Base-by-base conservation (phyloP, 2,888 invertebrate genomes). In the Himalopsyche anomala region DNA sequence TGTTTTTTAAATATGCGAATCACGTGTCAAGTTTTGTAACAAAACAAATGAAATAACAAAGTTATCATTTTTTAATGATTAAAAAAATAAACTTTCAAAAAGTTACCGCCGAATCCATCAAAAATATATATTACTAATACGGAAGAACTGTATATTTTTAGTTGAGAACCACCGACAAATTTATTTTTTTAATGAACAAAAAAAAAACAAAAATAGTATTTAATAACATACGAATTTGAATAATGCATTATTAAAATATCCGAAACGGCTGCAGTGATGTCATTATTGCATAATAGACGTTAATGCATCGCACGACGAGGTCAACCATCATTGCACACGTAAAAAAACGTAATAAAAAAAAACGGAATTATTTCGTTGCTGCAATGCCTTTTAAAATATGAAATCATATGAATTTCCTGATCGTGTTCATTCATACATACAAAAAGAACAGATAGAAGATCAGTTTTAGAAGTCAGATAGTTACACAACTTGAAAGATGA, bases 171-270 rank as follows among this genome's bases (percentile, higher is more conserved):
- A 12, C 74, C 12, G 74, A 74, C 2, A 5, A 15, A 74, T 74
- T 74, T 3, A 38, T 28, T 15, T 62, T 62, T 74, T 74, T 38
- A 15, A 8, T 8, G 15, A 1, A n/a, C n/a, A n/a, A 74, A 74
- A 38, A 12, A 74, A 74, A 38, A 9, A 2, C 38, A 36, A 74
- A 74, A 74, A 38, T 74, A 36, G 15, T 74, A 12, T 74, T 38
- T 74, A 36, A 74, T 38, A 74, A 36, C 12, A 15, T 4, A 74
- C 74, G 36, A 74, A 74, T 74, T 74, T 74, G 74, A 74, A 74
- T 74, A 74, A 74, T 74, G 74, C 36, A 36, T 74, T 74, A 74
- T 74, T 74, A 74, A 74, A 74, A 38, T 74, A 74, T 74, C 36
- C 15, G 74, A 74, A 74, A 74, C 74, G 38, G 36, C 74, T 36